Conservation (phyloP, 1,140 invertebrate genomes). For the Scaptomyza pallida region DNA sequence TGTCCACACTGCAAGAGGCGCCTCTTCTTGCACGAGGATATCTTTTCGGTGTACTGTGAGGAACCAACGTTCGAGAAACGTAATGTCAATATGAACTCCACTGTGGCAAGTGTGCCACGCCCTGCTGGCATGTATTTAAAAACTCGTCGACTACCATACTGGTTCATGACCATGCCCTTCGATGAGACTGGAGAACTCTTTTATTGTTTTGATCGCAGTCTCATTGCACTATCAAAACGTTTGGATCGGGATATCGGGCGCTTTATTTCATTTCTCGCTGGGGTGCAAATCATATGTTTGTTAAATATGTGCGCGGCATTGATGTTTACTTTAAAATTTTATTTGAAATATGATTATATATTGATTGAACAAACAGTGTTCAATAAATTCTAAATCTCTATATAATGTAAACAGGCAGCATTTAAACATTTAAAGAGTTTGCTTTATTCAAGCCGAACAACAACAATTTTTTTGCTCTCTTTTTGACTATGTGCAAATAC, state of each 20-base stretch:
- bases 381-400: neutral
- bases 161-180: constrained; percentile 20
- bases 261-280: too few relatives aligned
- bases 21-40: constrained; percentile 49
- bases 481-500: neutral
- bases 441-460: too few relatives aligned
- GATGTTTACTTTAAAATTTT: too few relatives aligned
- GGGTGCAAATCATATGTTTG: too few relatives aligned
- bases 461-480: neutral
- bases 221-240: too few relatives aligned
- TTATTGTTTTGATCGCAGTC: neutral
- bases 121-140: constrained; percentile 48
- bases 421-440: too few relatives aligned
- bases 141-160: constrained; percentile 2
- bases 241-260: too few relatives aligned
- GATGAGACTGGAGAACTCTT: neutral
- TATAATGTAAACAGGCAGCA: neutral
- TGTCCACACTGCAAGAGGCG: constrained; percentile 34
- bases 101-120: constrained; percentile 41
- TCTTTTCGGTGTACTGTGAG: constrained; percentile 44
- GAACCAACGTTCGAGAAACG: neutral
- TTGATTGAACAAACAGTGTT: too few relatives aligned
- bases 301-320: too few relatives aligned
- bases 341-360: too few relatives aligned
- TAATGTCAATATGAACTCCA: constrained; percentile 11